phyloP scores from a whole-genome alignment of 2,797 vertebrate genomes.

The Sebastes steindachneri region DNA sequence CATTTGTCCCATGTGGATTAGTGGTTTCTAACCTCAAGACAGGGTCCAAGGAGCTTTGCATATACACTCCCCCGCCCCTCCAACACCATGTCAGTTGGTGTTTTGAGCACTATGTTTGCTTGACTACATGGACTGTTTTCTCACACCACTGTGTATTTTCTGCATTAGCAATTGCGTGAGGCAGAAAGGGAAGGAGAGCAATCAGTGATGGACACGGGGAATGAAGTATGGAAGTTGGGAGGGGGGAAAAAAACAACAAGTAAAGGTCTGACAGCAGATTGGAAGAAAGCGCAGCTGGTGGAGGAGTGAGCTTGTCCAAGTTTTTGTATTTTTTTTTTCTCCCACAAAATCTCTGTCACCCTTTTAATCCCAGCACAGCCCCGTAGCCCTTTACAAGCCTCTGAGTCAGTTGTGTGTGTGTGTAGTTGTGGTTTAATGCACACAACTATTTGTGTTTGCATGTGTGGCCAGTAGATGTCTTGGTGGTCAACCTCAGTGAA shows the following conservation, averaged over 20 bases:
- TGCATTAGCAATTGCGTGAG: constrained; percentile 59
- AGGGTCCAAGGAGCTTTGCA: constrained; percentile 26
- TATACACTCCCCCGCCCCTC: not conserved
- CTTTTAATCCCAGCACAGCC: constrained; percentile 35
- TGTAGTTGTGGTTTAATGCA: constrained; percentile 14
- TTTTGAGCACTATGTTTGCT: constrained; percentile 68
- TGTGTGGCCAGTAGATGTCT: constrained; percentile 43
- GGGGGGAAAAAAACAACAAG: constrained; percentile 69
- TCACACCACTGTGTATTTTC: constrained; percentile 57
- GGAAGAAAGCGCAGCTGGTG: constrained; percentile 77
- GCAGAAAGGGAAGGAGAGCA: constrained; percentile 50
- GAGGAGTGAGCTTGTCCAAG: constrained; percentile 64
- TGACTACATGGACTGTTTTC: constrained; percentile 58
- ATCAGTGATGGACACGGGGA: constrained; percentile 60
- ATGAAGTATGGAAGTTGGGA: constrained; percentile 64
- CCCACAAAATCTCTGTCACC: constrained; percentile 52
- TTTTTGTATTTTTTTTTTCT: not conserved
- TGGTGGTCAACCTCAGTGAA: constrained; percentile 40
- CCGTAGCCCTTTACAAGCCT: constrained; percentile 30
- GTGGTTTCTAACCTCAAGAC: constrained; percentile 33
- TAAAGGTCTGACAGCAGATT: constrained; percentile 70
- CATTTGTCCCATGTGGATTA: constrained; percentile 19
- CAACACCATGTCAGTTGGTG: constrained; percentile 48
- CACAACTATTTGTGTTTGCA: constrained; percentile 34
- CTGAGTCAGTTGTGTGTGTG: constrained; percentile 6